Evolutionary conservation across 2,113 vertebrate genomes (phyloP).

Genomic region (Scalopus aquaticus): DNA sequence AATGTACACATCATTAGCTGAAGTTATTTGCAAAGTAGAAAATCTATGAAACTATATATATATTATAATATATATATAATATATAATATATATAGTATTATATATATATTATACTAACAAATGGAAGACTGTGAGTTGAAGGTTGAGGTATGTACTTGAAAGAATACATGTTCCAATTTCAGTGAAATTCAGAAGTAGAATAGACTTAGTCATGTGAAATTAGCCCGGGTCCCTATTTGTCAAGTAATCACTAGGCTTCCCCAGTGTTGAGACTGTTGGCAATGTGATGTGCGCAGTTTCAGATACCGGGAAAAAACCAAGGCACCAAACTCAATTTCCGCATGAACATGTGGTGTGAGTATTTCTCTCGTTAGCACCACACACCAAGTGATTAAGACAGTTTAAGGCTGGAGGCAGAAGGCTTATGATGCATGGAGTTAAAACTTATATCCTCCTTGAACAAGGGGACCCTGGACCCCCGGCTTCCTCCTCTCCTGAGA

Average conservation of each 20-base stretch:
- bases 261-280: neutral
- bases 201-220: neutral
- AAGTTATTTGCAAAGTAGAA: slow-evolving; percentile 47
- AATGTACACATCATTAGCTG: neutral
- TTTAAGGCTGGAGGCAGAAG: neutral
- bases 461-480: neutral
- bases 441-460: neutral
- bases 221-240: neutral
- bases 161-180: slow-evolving; percentile 5
- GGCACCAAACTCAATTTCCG: neutral
- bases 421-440: neutral
- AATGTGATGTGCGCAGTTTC: neutral
- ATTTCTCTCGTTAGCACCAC: neutral
- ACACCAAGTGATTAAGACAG: neutral
- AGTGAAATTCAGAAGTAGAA: neutral
- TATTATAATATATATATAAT: too few species aligned
- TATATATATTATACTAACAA: too few species aligned
- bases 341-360: neutral
- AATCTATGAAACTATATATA: neutral
- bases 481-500: neutral
- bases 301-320: neutral
- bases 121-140: neutral
- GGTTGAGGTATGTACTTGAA: neutral
- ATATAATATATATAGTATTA: too few species aligned
- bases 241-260: neutral